A percentile compares a stretch with the other conserved stretches of the same genome.
Conservation (phyloP, 2,797 vertebrate genomes). For the Odontamblyopus lacepedii region DNA sequence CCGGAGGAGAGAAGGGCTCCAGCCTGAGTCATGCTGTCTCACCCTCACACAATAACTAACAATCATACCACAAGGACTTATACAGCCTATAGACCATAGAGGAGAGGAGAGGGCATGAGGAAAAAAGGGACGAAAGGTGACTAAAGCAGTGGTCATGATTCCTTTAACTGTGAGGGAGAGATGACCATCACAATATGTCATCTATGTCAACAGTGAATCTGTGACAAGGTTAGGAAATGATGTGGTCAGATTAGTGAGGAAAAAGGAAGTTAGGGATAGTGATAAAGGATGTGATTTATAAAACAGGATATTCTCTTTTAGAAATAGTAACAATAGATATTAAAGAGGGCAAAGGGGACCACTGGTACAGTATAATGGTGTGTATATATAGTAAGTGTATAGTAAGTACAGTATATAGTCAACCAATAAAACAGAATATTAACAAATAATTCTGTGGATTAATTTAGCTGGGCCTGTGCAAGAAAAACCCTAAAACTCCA, state of each 20-base stretch:
- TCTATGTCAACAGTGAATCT: not conserved
- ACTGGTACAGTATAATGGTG: too few relatives aligned
- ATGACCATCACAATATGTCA: slow-evolving; percentile 1
- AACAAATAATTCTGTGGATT: not conserved
- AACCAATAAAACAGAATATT: too few relatives aligned
- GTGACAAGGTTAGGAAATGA: not conserved
- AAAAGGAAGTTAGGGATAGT: not conserved
- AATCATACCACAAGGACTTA: not conserved
- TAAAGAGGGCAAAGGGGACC: not conserved
- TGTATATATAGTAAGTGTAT: too few relatives aligned
- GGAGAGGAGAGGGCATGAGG: slow-evolving; percentile 8
- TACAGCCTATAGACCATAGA: not conserved
- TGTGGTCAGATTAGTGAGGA: not conserved
- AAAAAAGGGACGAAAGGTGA: slow-evolving; percentile 12
- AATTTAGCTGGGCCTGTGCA: not conserved
- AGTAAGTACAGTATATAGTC: too few relatives aligned
- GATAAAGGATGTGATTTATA: slow-evolving; percentile 1
- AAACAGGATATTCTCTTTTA: slow-evolving; percentile 3
- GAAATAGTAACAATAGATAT: not conserved
- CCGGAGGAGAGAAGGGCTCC: slow-evolving; percentile 49
- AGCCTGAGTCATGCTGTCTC: slow-evolving; percentile 56
- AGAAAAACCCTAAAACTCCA: not conserved
- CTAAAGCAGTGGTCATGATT: slow-evolving; percentile 18
- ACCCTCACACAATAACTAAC: slow-evolving; percentile 9
- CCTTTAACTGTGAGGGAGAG: not conserved